Evolutionary conservation across 2,888 invertebrate genomes (phyloP).

Genomic region (Pollenia labialis): DNA sequence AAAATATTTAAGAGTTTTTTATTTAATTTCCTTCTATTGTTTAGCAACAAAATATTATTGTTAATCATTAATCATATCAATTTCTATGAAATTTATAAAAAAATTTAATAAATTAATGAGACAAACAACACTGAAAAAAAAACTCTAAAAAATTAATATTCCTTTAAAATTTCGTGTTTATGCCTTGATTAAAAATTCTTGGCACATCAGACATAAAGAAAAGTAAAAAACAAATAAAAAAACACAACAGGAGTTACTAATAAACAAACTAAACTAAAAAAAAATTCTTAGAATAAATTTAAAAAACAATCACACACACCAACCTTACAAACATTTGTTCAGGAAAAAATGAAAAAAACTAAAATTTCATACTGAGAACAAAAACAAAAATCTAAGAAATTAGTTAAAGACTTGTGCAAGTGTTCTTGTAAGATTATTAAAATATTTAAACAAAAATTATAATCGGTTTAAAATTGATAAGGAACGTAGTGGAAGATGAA

Average conservation of each 20-base stretch:
- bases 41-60: not conserved
- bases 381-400: conserved; percentile 22
- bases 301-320: not conserved
- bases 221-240: conserved; percentile 42
- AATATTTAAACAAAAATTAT: conserved; percentile 20
- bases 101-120: not conserved
- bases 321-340: not conserved
- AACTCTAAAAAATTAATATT: conserved; percentile 49
- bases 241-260: conserved; percentile 58
- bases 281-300: conserved; percentile 60
- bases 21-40: not conserved
- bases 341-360: not conserved
- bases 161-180: conserved; percentile 16
- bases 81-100: conserved; percentile 52
- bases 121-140: conserved; percentile 13
- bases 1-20: not conserved
- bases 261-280: conserved; percentile 47
- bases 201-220: conserved; percentile 58
- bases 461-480: conserved; percentile 18
- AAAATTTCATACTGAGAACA: conserved; percentile 15
- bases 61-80: conserved; percentile 47
- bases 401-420: not conserved
- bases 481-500: conserved; percentile 27
- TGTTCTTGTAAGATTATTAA: conserved; percentile 34
- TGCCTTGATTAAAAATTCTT: conserved; percentile 64